phyloP scores from a whole-genome alignment of 2,113 vertebrate genomes.

The Sialia sialis region DNA sequence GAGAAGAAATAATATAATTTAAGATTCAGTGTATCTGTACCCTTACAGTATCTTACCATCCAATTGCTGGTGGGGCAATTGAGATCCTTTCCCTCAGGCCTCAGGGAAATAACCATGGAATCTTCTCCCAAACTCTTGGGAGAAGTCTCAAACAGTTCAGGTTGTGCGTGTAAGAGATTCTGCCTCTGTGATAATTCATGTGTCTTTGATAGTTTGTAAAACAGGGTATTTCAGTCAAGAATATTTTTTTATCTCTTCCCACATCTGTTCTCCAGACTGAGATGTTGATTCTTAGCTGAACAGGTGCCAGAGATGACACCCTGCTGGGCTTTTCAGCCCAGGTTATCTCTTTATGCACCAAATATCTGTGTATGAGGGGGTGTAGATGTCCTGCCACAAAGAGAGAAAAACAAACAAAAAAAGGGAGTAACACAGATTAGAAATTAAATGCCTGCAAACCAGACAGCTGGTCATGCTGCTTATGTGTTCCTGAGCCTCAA shows the following conservation, averaged over 20 bases:
- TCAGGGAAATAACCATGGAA: too few species aligned
- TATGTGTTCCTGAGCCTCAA: neutral
- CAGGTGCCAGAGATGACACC: neutral
- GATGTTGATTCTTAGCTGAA: neutral
- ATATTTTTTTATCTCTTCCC: neutral
- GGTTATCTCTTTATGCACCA: neutral
- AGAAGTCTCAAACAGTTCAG: too few species aligned
- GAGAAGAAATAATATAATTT: too few species aligned
- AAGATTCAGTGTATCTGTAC: neutral
- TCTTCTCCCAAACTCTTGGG: accelerated
- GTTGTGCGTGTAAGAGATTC: neutral
- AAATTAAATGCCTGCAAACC: neutral
- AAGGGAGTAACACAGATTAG: neutral
- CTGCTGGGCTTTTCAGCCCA: too few species aligned
- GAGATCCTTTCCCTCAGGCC: neutral
- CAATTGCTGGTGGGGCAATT: too few species aligned
- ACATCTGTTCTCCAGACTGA: neutral
- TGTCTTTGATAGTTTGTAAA: neutral
- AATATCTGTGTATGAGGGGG: too few species aligned
- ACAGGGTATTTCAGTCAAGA: neutral
- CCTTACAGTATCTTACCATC: neutral
- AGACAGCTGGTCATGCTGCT: neutral
- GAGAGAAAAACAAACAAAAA: neutral
- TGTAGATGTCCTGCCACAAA: neutral
- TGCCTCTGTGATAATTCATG: neutral